Conservation (phyloP, 2,888 invertebrate species). For the Pseudanteris insignis region DNA sequence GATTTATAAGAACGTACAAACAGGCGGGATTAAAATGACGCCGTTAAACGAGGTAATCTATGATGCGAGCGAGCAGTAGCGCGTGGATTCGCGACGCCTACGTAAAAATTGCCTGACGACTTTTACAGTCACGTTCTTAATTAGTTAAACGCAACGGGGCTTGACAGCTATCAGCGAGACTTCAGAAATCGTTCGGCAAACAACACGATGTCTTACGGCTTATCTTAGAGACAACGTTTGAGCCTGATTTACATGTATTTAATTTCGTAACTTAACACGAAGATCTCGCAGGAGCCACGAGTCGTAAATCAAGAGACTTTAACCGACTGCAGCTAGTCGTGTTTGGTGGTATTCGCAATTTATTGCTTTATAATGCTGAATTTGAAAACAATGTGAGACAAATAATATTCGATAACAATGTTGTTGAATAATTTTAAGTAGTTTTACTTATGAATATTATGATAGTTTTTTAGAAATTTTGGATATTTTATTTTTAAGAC, state of each 20-base stretch:
- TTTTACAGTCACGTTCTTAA: constrained; percentile 58
- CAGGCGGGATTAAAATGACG: constrained; percentile 54
- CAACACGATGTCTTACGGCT: constrained; percentile 52
- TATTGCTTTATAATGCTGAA: constrained; percentile 30
- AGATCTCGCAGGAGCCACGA: constrained; percentile 40
- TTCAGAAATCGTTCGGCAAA: constrained; percentile 60
- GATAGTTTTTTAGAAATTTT: no score
- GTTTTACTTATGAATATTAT: no score
- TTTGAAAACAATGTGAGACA: constrained; percentile 22
- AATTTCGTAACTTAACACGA: constrained; percentile 50
- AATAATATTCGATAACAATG: constrained; percentile 19
- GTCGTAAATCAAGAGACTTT: constrained; percentile 40
- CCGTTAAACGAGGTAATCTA: constrained; percentile 58
- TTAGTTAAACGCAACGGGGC: constrained; percentile 48
- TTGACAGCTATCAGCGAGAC: constrained; percentile 49
- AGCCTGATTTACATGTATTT: constrained; percentile 63
- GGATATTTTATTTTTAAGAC: no score
- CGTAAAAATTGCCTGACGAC: constrained; percentile 46
- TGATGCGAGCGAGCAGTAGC: constrained; percentile 55
- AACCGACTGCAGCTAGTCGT: constrained; percentile 32
- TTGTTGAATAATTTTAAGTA: constrained; percentile 8
- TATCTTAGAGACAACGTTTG: constrained; percentile 58
- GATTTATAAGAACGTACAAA: constrained; percentile 65
- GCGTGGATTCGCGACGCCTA: constrained; percentile 32
- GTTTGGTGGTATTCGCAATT: constrained; percentile 32